phyloP scores from a whole-genome alignment of 2,113 vertebrate species.

The Sebastes fasciatus region DNA sequence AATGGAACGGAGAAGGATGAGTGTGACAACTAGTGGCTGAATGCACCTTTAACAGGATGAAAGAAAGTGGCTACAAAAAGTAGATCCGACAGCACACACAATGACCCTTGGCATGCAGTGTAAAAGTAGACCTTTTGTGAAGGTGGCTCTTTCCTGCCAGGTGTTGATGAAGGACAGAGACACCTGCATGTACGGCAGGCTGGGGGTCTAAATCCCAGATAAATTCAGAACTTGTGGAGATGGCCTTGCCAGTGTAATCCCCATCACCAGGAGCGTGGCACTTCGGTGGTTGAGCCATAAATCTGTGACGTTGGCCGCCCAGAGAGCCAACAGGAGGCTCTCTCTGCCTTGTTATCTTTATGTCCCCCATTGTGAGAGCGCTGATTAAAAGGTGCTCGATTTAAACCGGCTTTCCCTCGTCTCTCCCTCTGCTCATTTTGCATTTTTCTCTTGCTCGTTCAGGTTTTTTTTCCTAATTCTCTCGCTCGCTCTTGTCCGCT shows the following conservation, averaged over 20 bases:
- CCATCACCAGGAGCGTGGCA: slow-evolving; percentile 28
- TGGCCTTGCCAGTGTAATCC: slow-evolving; percentile 38
- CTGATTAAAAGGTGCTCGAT: slow-evolving; percentile 73
- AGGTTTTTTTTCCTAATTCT: not conserved
- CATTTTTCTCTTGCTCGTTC: slow-evolving; percentile 37
- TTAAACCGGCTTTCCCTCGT: slow-evolving; percentile 61
- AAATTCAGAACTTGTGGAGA: slow-evolving; percentile 34
- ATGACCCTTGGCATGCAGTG: not conserved
- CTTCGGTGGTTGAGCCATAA: slow-evolving; percentile 51
- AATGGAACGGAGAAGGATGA: no score
- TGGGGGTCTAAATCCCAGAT: slow-evolving; percentile 16
- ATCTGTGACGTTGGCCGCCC: slow-evolving; percentile 43
- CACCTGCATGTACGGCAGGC: slow-evolving; percentile 7
- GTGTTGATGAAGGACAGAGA: slow-evolving; percentile 1
- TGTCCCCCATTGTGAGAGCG: slow-evolving; percentile 55
- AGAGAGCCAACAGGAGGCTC: slow-evolving; percentile 42
- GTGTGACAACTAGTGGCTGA: no score
- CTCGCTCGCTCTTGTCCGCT: slow-evolving; percentile 18
- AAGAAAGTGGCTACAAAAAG: not conserved
- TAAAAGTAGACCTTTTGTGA: not conserved
- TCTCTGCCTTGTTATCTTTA: slow-evolving; percentile 66
- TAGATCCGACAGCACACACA: not conserved
- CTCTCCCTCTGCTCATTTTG: slow-evolving; percentile 34
- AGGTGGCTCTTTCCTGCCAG: not conserved
- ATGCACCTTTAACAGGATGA: not conserved